A percentile compares a stretch with the other conserved stretches of the same genome.
Conservation (phyloP, 2,113 vertebrate genomes). For the Upupa epops region DNA sequence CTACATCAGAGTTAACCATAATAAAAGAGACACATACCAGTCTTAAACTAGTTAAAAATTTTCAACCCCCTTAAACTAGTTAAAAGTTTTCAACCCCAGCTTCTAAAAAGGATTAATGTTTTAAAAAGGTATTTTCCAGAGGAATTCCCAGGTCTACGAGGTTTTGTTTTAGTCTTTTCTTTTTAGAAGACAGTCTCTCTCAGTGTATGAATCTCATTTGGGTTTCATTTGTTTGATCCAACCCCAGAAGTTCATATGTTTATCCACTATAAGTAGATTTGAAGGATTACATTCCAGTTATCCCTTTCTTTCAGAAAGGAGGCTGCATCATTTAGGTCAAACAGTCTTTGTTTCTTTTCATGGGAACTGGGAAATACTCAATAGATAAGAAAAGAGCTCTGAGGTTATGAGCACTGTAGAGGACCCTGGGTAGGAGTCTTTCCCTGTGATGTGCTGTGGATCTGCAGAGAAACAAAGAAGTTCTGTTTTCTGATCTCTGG, state of each 20-base stretch:
- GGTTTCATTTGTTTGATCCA: background rate
- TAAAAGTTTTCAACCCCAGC: background rate
- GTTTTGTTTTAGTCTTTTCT: background rate
- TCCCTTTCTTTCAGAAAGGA: background rate
- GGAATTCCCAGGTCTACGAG: background rate
- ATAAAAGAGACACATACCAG: background rate
- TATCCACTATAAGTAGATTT: background rate
- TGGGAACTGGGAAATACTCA: background rate
- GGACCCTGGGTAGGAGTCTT: background rate
- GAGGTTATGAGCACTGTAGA: background rate
- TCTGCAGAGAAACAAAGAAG: background rate
- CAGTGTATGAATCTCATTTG: background rate
- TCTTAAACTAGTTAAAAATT: background rate
- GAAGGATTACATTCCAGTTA: background rate
- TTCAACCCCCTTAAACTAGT: background rate
- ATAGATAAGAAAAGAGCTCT: background rate
- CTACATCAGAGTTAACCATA: background rate
- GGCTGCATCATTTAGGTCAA: background rate
- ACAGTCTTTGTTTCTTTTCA: background rate
- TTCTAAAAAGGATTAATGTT: background rate
- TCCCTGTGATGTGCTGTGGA: background rate
- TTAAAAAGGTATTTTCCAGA: background rate
- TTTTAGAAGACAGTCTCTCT: background rate
- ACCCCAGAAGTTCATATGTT: background rate
- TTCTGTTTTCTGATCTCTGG: background rate